Evolutionary conservation across 2,797 vertebrate genomes (phyloP), one percentile per base, ranked within the genome.

Genomic region (Myoxocephalus aenaeus): DNA sequence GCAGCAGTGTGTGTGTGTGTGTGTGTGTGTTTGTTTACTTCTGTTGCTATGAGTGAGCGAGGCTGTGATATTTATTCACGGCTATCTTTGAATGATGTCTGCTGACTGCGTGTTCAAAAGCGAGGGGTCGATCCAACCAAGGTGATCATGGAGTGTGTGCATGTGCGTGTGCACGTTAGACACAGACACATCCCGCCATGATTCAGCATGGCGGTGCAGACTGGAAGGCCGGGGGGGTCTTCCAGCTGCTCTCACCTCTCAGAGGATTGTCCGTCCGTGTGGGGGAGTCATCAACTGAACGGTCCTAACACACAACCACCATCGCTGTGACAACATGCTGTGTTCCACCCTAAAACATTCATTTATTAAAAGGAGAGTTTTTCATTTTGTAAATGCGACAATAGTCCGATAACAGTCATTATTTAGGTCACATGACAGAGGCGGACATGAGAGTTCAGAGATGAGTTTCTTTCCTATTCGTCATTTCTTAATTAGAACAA

Each of bases 21-120:
- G 83, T 91, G 87, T 89, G 79, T 85, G 50, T 53, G 40, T 87
- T 50, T 93, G 89, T 94, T 91, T 89, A 86, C 79, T 71, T 78
- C 78, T 20, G 93, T 94, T 94, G 93, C 94, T 84, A 94, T 78
- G 93, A 79, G 81, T 20, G 81, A 88, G 86, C 77, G 73, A 84
- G 86, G 66, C 75, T 80, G 87, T 81, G 86, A 90, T 86, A 92
- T 93, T 91, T 90, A 91, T 89, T 77, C 62, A 34, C 79, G 0
- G 83, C 84, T 87, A 90, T 91, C 88, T 90, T 78, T 80, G 81
- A 87, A 82, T 70, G 82, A 84, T 65, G 89, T 75, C 79, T 71
- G 73, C 89, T 77, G 75, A 84, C 62, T 25, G 71, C 1, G 38
- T 25, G 77, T 77, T 77, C 54, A 73, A 82, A 85, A 32, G 46